Evolutionary conservation across 2,888 invertebrate genomes (phyloP), one percentile per base, ranked within the genome.

Genomic region (Mellilla xanthometata): DNA sequence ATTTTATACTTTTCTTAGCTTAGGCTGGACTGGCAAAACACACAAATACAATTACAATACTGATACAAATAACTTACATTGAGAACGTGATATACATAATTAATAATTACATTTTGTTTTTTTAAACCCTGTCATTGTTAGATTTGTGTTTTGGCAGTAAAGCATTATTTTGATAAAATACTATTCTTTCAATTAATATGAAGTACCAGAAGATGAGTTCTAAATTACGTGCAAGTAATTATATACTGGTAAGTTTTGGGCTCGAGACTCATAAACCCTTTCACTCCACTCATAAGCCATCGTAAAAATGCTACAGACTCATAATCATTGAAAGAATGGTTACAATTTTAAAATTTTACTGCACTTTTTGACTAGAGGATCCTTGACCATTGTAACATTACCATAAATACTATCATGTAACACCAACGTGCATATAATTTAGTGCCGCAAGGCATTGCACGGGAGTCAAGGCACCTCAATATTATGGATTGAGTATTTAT

Each of bases 1-100:
- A 72, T 68, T 81, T 77, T 76, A 73, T 71, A 52, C 72, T 77
- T 80, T 86, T 82, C 77, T 81, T 87, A 88, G 88, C 85, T 87
- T 86, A 85, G 83, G 81, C 85, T 81, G 73, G 71, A 68, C 84
- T 87, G 83, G 71, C 84, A 85, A 85, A 86, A 81, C 83, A 84
- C 81, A 84, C 66, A 56, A 55, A 64, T 27, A 58, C 48, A 51
- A 50, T 54, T 9, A 43, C 42, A 43, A 12, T 45, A 45, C 53
- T 46, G 34, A 52, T 44, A 62, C 54, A 55, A 24, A 56, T 54
- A 33, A 54, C 49, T 42, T 49, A 60, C 54, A 55, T 59, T 49
- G 39, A 52, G 44, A 45, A 54, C 30, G 39, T 53, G 42, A 45
- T n/a, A n/a, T n/a, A n/a, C n/a, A 10, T 45, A 49, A 39, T 42